phyloP scores from a whole-genome alignment of 35 echinoderm and acorn worm species.

The Chiridota heheva region DNA sequence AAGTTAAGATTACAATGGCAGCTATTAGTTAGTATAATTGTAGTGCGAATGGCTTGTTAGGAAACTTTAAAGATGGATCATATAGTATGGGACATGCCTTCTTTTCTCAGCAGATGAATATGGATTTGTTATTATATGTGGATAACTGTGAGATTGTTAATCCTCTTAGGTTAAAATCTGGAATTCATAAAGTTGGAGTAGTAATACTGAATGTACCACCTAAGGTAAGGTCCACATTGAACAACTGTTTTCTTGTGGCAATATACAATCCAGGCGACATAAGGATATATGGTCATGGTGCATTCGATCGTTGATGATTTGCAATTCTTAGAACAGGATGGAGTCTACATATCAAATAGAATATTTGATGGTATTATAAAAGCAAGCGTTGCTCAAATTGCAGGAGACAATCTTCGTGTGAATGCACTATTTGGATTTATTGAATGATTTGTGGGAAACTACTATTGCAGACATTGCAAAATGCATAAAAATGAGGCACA shows the following conservation, averaged over 20 bases:
- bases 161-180: constrained; percentile 41
- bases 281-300: constrained; percentile 59
- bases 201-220: constrained; percentile 57
- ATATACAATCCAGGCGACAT: constrained; percentile 45
- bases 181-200: constrained; percentile 60
- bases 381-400: constrained; percentile 35
- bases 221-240: constrained; percentile 27
- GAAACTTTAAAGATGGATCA: constrained; percentile 32
- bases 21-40: constrained; percentile 14
- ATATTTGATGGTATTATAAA: constrained; percentile 21
- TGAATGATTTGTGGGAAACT: constrained; percentile 23
- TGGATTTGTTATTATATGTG: constrained; percentile 50
- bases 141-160: constrained; percentile 68
- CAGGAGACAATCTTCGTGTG: constrained; percentile 40
- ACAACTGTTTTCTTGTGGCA: constrained; percentile 33
- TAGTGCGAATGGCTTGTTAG: background rate
- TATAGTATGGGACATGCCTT: constrained; percentile 18
- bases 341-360: constrained; percentile 10
- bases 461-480: constrained; percentile 25
- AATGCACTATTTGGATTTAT: constrained; percentile 24
- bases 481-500: constrained; percentile 3
- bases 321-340: constrained; percentile 33
- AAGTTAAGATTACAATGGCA: constrained; percentile 1
- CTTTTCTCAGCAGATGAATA: constrained; percentile 26
- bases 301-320: constrained; percentile 60